Evolutionary conservation across 1,140 invertebrate genomes (phyloP), one percentile per base, ranked within the genome.

Genomic region (Neodiprion pinetum): DNA sequence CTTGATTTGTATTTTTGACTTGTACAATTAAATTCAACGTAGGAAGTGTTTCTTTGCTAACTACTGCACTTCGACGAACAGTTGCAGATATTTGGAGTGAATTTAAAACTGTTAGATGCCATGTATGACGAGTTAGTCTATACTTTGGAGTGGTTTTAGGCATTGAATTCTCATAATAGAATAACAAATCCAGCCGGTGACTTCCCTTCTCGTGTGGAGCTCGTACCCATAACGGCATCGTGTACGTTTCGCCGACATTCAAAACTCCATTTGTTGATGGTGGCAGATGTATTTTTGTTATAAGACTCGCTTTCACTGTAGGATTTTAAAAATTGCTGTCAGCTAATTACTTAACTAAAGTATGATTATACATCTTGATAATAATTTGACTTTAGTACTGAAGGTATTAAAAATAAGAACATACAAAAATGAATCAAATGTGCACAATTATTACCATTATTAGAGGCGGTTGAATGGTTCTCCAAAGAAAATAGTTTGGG

Each of bases 101-200:
- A 75, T 93, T 92, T 69, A 93, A 87, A n/a, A 94, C 92, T 61
- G 90, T 90, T n/a, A 94, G 84, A 72, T 92, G 89, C 90, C 93
- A 94, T 21, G 89, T 90, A 76, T 95, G 93, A 8, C 93, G 90
- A 47, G 93, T 90, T 10, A 95, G 81, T 67, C 94, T 88, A 83
- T 95, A 92, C 77, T 85, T 89, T 8, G 90, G 84, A 75, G 85
- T 78, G 75, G 86, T 82, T 77, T 87, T 89, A 2, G 79, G 70
- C 49, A 89, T 80, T 0, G 87, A 84, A 80, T 92, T 90, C 80
- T 94, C 92, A 83, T 95, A 95, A 82, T 95, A 95, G 81, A 95
- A 93, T 48, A 95, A 85, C 73, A 95, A 85, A 80, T 94, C 91
- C 23, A 95, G 83, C 8, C 88, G 87, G 80, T 93, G 91, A 11